Base-by-base conservation (phyloP, 2,113 vertebrate genomes). In the Macroglossus sobrinus region DNA sequence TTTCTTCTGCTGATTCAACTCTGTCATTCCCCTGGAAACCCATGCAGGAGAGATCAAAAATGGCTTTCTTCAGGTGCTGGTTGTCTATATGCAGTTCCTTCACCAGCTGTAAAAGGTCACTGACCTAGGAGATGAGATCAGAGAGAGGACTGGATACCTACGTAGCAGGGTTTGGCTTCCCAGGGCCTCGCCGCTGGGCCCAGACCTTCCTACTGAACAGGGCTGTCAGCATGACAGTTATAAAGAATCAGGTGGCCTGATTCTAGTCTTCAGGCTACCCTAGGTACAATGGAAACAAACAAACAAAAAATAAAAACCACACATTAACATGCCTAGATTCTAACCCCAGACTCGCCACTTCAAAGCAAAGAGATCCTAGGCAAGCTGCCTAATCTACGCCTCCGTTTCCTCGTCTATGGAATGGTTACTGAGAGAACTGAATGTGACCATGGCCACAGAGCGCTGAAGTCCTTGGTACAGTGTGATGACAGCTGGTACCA, bases 101-200 rank as follows among this genome's bases (percentile, higher is more conserved):
- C 75, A 99, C 98, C 75, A 97, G 95, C 22, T 99, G 98, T 94
- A 99, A 98, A 40, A 99, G 99, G 74, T 99, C 99, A 15, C 97
- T 26, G 40, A 99, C 99, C 99, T 99, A 80, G 84, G 74, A 61
- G 21, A n/a, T 30, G 80, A 89, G 63, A 91, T 81, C 47, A 96
- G 74, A 7, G 76, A 87, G 40, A 50, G 94, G n/a, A 84, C 22
- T 43, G 7, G 43, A 40, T 69, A 45, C 53, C 76, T 69, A 88
- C 6, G 10, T n/a, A 30, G 9, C 84, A 40, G 66, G 35, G 30
- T 26, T 72, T 55, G 21, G 68, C 47, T 38, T 11, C 53, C 74
- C 0, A 16, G 4, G 28, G 40, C 66, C 91, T 43, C 6, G 0
- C 64, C 24, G 43, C 89, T 30, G 26, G 72, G 22, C 55, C 11